Evolutionary conservation across 2,113 vertebrate genomes (phyloP), one percentile per base, ranked within the genome.

Genomic region (Rousettus leschenaultii): DNA sequence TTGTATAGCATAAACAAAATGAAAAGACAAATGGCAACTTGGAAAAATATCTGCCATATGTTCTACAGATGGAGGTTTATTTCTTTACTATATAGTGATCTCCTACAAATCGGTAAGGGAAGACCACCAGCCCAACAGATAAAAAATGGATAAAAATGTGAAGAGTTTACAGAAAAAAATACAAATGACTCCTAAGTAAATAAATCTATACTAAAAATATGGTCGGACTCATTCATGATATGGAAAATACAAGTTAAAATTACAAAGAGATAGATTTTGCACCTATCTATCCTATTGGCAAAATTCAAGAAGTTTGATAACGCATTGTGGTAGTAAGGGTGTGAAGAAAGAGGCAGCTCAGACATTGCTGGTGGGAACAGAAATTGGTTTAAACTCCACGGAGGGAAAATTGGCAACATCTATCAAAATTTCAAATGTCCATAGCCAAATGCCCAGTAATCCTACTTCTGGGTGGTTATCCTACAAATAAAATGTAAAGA

Each of bases 191-290:
- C 15, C 13, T 71, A 83, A 66, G 65, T 71, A 86, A 89, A 55
- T 63, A 94, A 75, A 66, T 66, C 43, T 82, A 63, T 75, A 88
- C 63, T 88, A 68, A 94, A 94, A 85, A 59, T 65, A 75, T 79
- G 61, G 79, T 45, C 18, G 79, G 57, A 53, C 13, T 89, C 24
- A 82, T 53, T 85, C 92, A 59, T 16, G 68, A 86, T 40, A 40
- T 12, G 9, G n/a, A 73, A 86, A 93, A 77, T 66, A 84, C 21
- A 85, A 89, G 45, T 94, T 40, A 45, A 95, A 89, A 86, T 28
- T 33, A 83, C 3, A 55, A 57, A 11, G 48, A 91, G 26, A 75
- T 84, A 89, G 38, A 91, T 61, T 84, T 89, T 79, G 11, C 1
- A 59, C 6, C 22, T 55, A 86, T 63, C 22, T 55, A 86, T 63